Base-by-base conservation (phyloP, 2,797 vertebrate species). In the Gadopsis bispinosus region DNA sequence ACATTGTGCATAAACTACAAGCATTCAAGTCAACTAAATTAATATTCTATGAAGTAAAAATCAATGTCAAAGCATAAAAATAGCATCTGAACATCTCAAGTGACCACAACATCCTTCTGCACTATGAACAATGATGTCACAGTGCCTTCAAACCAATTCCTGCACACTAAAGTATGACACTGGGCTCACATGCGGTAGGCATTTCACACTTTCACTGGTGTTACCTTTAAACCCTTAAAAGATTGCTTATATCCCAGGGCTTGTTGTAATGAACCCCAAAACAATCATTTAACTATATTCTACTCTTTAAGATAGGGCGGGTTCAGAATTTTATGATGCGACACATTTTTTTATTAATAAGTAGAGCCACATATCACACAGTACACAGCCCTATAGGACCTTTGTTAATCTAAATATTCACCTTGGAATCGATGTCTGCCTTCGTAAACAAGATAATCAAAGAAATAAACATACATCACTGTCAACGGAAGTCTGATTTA, bases 1-100 rank as follows among this genome's bases (percentile, higher is more conserved):
- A 89, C 64, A 47, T 69, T 79, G 59, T 66, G 72, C 59, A 26
- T 75, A 58, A 3, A 35, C 64, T 74, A 77, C 50, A 22, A 69
- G 79, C 64, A 66, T 77, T 74, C 73, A 84, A 75, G 69, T 81
- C 58, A 64, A 29, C 55, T 79, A 69, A 77, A 84, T 19, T 72
- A 63, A 65, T 77, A 41, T 31, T 76, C 4, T 16, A 41, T 72
- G 62, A 47, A 75, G 33, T n/a, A 77, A 26, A 83, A 74, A 67
- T 47, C 58, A 67, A 54, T 22, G 33, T 77, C 50, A 73, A 86
- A 87, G 58, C 68, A 35, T 13, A 53, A 69, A 75, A 72, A 20
- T 31, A 80, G 48, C 41, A 0, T 59, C 12, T 66, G 31, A 51
- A 82, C 56, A 69, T 45, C n/a, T 37, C 31, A 48, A 54, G 37